Conservation (phyloP, 2,888 invertebrate genomes). For the Drosophila falleni region DNA sequence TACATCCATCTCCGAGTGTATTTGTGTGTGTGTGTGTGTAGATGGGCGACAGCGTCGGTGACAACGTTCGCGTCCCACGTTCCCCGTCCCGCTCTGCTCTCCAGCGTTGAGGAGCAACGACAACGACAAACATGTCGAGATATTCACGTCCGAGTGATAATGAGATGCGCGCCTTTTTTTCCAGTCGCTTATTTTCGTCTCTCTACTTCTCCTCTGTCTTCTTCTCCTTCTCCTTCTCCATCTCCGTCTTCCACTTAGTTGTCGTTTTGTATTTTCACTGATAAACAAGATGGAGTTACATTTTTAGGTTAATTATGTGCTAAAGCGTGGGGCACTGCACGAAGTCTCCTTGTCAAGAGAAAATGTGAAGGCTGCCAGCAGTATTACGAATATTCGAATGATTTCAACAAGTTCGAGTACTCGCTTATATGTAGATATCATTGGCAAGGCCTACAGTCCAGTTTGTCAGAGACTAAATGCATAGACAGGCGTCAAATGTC, state of each 20-base stretch:
- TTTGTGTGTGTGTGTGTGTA: conserved; percentile 36
- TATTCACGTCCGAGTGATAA: conserved; percentile 84
- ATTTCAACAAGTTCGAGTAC: conserved; percentile 6
- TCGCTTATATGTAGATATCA: conserved; percentile 38
- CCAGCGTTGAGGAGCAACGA: conserved; percentile 64
- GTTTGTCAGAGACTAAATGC: background rate
- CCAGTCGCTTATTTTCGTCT: conserved; percentile 55
- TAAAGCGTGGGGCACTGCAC: conserved; percentile 73
- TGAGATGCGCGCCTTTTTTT: conserved; percentile 82
- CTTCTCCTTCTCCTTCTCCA: conserved; percentile 14
- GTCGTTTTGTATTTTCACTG: conserved; percentile 72
- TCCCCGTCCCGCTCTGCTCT: conserved; percentile 32
- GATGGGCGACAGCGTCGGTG: conserved; percentile 55
- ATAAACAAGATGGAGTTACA: conserved; percentile 83
- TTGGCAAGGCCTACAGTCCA: conserved; percentile 7
- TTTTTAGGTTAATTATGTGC: conserved; percentile 85
- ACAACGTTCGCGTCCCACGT: conserved; percentile 54
- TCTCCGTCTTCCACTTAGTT: conserved; percentile 11
- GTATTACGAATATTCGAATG: conserved; percentile 18
- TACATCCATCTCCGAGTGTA: conserved; percentile 8
- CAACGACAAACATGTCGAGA: conserved; percentile 77
- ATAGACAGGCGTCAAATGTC: conserved; percentile 3
- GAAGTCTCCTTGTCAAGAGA: conserved; percentile 45
- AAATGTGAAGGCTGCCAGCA: conserved; percentile 38
- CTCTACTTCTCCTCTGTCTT: conserved; percentile 38